phyloP scores from a whole-genome alignment of 1,140 invertebrate genomes.

The Cydia fagiglandana region DNA sequence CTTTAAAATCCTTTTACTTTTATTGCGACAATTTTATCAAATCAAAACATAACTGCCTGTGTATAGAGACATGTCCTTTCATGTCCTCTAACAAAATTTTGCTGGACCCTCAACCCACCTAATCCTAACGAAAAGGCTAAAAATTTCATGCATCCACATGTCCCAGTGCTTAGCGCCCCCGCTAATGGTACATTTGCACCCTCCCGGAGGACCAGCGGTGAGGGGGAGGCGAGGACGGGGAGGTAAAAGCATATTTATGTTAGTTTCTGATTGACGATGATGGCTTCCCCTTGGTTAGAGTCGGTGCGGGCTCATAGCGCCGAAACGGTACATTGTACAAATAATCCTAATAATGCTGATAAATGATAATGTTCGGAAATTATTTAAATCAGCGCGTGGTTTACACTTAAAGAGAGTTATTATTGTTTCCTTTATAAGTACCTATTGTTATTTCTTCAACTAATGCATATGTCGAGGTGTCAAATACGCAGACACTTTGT shows the following conservation, averaged over 20 bases:
- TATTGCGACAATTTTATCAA: not conserved
- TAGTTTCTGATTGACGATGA: constrained; percentile 73
- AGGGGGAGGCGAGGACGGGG: constrained; percentile 36
- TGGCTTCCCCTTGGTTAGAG: constrained; percentile 62
- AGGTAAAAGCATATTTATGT: constrained; percentile 75
- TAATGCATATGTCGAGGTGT: no score
- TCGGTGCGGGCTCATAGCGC: constrained; percentile 37
- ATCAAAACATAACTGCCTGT: not conserved
- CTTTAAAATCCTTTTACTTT: not conserved
- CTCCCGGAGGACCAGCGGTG: constrained; percentile 33
- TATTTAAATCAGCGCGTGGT: no score
- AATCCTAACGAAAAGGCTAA: constrained; percentile 39
- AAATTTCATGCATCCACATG: constrained; percentile 53
- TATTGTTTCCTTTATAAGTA: no score
- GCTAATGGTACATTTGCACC: constrained; percentile 41
- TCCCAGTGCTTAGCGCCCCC: constrained; percentile 33
- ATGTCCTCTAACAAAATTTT: constrained; percentile 3
- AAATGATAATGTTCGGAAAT: no score
- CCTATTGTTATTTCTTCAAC: no score
- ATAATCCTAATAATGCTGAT: no score
- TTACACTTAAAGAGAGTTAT: no score
- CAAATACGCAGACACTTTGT: no score
- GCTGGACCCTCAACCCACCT: constrained; percentile 2
- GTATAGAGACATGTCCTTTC: not conserved
- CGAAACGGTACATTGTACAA: constrained; percentile 38